phyloP scores from a whole-genome alignment of 2,113 vertebrate species.

The Mastomys coucha region DNA sequence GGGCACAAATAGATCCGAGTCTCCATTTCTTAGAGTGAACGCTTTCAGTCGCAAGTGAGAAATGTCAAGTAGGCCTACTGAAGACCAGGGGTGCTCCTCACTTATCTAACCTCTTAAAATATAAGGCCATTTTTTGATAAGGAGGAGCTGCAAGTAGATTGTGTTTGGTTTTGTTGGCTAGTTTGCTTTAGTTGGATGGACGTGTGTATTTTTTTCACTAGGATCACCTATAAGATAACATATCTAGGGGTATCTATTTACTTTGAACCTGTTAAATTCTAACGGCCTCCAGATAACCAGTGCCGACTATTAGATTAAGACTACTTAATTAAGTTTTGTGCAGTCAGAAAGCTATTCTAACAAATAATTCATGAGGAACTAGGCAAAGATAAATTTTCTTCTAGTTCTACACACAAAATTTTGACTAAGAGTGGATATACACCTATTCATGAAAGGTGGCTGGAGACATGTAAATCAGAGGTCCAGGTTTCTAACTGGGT shows the following conservation, averaged over 20 bases:
- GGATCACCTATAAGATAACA: slow-evolving; percentile 60
- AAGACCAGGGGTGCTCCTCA: slow-evolving; percentile 14
- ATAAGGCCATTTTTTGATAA: background rate
- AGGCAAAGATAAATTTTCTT: slow-evolving; percentile 64
- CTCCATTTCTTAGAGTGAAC: background rate
- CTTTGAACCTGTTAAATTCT: slow-evolving; percentile 73
- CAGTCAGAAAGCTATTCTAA: slow-evolving; percentile 69
- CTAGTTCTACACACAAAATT: slow-evolving; percentile 62
- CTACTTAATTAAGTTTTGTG: slow-evolving; percentile 64
- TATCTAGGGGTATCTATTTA: slow-evolving; percentile 72
- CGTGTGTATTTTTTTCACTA: slow-evolving; percentile 26
- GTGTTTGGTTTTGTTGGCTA: background rate
- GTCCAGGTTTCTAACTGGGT: background rate
- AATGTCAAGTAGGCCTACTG: background rate
- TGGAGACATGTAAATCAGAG: background rate
- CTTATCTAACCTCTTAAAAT: slow-evolving; percentile 52
- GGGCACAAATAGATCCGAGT: background rate
- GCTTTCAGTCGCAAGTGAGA: background rate
- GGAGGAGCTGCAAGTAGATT: background rate
- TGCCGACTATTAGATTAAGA: slow-evolving; percentile 66
- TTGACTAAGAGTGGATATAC: background rate
- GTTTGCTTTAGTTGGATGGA: slow-evolving; percentile 36
- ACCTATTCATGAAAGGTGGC: too few species aligned
- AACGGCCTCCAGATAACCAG: slow-evolving; percentile 64
- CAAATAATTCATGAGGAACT: slow-evolving; percentile 65